phyloP scores from a whole-genome alignment of 1,140 invertebrate species.

The Leptoteleia sp. region DNA sequence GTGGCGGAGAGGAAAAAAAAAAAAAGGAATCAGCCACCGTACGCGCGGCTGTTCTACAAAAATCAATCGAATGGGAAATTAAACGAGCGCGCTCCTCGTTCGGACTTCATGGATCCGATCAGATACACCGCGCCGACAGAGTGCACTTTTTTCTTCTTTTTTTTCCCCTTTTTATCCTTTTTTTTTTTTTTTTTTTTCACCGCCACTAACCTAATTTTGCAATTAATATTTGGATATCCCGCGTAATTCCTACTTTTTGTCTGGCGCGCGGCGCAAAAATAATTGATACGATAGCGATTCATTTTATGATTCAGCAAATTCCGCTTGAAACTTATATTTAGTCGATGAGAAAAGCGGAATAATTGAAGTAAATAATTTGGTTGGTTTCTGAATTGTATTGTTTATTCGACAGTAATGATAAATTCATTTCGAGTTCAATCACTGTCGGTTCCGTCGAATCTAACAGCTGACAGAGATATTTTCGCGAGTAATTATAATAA shows the following conservation, averaged over 20 bases:
- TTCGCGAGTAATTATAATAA: too few species aligned
- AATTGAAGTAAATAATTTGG: too few species aligned
- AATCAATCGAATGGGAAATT: slow-evolving; percentile 52
- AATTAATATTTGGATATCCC: slow-evolving; percentile 8
- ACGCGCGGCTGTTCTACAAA: background rate
- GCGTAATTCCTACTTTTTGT: slow-evolving; percentile 11
- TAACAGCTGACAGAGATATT: too few species aligned
- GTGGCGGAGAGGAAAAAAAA: too few species aligned
- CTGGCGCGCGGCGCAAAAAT: slow-evolving; percentile 7
- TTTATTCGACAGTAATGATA: too few species aligned
- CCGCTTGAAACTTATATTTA: background rate
- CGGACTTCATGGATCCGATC: background rate
- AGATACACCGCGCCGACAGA: background rate
- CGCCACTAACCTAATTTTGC: slow-evolving; percentile 9
- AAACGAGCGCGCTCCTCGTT: background rate
- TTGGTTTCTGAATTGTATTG: too few species aligned
- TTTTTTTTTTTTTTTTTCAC: slow-evolving; percentile 5
- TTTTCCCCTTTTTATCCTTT: too few species aligned
- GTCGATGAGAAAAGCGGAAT: background rate
- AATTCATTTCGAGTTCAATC: too few species aligned
- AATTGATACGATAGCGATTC: slow-evolving; percentile 6
- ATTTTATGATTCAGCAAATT: slow-evolving; percentile 9
- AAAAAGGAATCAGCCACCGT: slow-evolving; percentile 26
- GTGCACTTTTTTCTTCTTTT: too few species aligned
- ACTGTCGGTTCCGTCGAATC: too few species aligned